Percentiles rank a stretch among this genome's conserved stretches.
Conservation (phyloP, 2,113 vertebrate genomes). For the Nettapus auritus region DNA sequence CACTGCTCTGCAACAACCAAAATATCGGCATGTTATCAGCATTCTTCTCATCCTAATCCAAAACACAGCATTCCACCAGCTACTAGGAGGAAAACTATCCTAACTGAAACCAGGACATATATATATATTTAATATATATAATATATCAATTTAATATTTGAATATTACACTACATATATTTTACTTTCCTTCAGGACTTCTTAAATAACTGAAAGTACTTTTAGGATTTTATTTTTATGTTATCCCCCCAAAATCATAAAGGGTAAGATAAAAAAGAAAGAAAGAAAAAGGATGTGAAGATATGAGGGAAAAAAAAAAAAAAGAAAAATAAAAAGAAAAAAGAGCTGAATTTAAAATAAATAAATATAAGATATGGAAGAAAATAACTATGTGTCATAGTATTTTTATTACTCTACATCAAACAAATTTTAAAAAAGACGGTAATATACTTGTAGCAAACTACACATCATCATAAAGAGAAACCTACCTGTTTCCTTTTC, state of each 20-base stretch:
- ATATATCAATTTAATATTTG: background rate
- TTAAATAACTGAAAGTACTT: background rate
- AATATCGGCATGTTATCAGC: too few relatives aligned
- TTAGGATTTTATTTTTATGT: background rate
- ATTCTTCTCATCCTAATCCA: too few relatives aligned
- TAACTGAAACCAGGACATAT: too few relatives aligned
- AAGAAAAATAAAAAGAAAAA: background rate
- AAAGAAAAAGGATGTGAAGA: background rate
- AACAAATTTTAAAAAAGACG: background rate
- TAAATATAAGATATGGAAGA: background rate
- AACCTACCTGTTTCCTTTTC: background rate
- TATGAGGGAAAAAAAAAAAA: background rate
- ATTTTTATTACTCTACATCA: background rate
- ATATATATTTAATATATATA: too few relatives aligned
- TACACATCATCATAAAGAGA: background rate
- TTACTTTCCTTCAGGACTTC: background rate
- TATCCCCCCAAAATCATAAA: background rate
- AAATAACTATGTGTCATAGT: fast-evolving
- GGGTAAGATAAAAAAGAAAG: background rate
- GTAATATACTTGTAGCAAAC: background rate
- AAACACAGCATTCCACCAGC: too few relatives aligned
- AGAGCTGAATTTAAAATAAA: background rate
- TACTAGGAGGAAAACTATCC: too few relatives aligned
- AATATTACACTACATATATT: background rate
- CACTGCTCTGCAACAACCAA: too few relatives aligned